phyloP scores from a whole-genome alignment of 2,113 vertebrate species.

The Rhinolophus sinicus region DNA sequence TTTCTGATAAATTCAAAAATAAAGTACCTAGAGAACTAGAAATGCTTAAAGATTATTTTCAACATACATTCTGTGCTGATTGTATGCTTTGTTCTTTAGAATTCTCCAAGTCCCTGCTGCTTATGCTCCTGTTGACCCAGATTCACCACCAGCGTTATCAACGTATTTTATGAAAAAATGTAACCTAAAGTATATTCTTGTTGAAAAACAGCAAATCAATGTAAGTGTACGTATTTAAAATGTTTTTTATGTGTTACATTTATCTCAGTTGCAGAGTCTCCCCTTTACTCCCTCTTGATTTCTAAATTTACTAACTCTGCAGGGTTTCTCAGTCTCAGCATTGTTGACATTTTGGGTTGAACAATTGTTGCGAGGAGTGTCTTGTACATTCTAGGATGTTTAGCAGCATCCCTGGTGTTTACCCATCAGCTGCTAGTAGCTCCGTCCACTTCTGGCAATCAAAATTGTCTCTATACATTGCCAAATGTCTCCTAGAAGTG shows the following conservation, averaged over 20 bases:
- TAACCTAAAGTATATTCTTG: slow-evolving; percentile 88
- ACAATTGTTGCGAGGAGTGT: not conserved
- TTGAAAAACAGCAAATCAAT: slow-evolving; percentile 90
- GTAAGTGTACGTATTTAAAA: slow-evolving; percentile 82
- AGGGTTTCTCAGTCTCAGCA: not conserved
- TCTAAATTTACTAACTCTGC: not conserved
- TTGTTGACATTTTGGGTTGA: not conserved
- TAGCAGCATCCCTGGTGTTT: not conserved
- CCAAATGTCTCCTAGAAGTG: not conserved
- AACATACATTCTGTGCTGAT: not conserved
- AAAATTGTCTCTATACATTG: not conserved
- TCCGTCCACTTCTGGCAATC: not conserved
- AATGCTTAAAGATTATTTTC: not conserved
- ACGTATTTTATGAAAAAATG: slow-evolving; percentile 88
- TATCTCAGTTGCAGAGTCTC: slow-evolving; percentile 34
- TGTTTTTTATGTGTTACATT: not conserved
- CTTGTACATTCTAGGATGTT: not conserved
- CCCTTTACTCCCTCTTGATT: not conserved
- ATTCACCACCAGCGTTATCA: slow-evolving; percentile 86
- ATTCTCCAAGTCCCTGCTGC: slow-evolving; percentile 93
- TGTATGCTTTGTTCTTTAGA: slow-evolving; percentile 82
- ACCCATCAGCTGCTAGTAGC: not conserved
- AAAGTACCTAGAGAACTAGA: not conserved
- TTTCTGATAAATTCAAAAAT: not conserved
- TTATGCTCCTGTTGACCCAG: slow-evolving; percentile 93